These are phyloP conservation scores for Pseudoatta argentina DNA, from an alignment of 1,140 invertebrate species.

Conservation along the genomic window DNA sequence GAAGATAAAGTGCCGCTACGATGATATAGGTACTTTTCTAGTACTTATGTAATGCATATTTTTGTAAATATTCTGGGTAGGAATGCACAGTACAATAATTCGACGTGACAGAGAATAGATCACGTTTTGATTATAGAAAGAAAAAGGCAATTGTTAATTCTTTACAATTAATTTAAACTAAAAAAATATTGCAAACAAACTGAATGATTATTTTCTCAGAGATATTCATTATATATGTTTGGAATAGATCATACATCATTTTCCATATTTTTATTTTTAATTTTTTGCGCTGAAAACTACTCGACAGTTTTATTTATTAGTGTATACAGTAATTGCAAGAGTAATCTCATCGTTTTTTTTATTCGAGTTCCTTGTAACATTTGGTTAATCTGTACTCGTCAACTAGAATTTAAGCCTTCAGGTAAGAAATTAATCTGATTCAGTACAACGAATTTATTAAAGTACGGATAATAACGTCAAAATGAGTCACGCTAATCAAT, in stretches of 20 bases:
- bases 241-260: conserved; percentile 19
- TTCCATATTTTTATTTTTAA: neutral
- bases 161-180: neutral
- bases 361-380: conserved; percentile 22
- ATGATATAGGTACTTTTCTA: conserved; percentile 58
- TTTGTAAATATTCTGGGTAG: conserved; percentile 83
- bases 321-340: conserved; percentile 53
- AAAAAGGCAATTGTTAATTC: neutral
- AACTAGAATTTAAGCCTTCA: conserved; percentile 67
- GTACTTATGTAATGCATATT: conserved; percentile 81
- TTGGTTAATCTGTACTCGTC: conserved; percentile 47
- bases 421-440: conserved; percentile 76
- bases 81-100: conserved; percentile 75
- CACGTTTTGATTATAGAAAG: neutral
- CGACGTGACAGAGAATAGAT: conserved; percentile 54
- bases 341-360: conserved; percentile 51
- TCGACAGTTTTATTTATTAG: conserved; percentile 54
- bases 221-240: neutral
- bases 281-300: conserved; percentile 19
- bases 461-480: conserved; percentile 53
- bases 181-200: neutral
- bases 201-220: conserved; percentile 11
- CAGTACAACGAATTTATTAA: conserved; percentile 74
- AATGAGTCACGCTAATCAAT: conserved; percentile 39
- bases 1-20: conserved; percentile 60